Percentiles rank a stretch among this genome's conserved stretches.
Evolutionary conservation across 35 echinoderm and acorn worm species (phyloP).

Genomic region (Ophiothrix spiculata): DNA sequence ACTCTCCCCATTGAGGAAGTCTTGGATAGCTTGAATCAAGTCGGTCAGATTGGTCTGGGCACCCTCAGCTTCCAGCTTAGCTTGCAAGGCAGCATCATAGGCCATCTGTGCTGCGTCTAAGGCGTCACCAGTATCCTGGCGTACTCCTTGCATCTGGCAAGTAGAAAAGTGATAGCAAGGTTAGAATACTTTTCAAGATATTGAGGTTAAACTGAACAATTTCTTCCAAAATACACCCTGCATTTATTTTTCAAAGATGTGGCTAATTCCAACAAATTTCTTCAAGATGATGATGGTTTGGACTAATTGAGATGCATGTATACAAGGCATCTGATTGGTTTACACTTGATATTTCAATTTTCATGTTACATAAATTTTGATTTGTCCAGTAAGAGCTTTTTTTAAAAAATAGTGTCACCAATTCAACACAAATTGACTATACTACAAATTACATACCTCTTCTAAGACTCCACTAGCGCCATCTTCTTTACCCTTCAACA

Average conservation of each 20-base stretch:
- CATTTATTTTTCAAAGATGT: not conserved
- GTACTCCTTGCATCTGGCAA: conserved; percentile 56
- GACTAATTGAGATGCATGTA: too few relatives aligned
- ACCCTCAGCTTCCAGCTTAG: conserved; percentile 69
- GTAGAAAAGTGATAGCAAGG: not conserved
- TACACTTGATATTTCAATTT: too few relatives aligned
- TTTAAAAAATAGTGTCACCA: too few relatives aligned
- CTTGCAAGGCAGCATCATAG: conserved; percentile 64
- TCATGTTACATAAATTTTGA: too few relatives aligned
- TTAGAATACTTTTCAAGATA: not conserved
- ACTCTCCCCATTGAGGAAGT: conserved; percentile 52
- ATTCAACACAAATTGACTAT: too few relatives aligned
- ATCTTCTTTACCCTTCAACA: conserved; percentile 63
- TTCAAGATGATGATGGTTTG: not conserved
- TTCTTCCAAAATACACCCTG: not conserved
- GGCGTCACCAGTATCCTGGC: conserved; percentile 52
- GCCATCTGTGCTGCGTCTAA: conserved; percentile 67
- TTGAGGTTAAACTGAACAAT: not conserved
- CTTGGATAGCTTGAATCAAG: conserved; percentile 74
- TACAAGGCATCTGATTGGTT: too few relatives aligned
- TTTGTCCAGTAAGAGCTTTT: too few relatives aligned
- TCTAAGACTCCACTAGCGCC: conserved; percentile 49
- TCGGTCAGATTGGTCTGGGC: conserved; percentile 81
- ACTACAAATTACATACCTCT: conserved; percentile 44
- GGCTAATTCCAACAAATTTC: not conserved